phyloP scores from a whole-genome alignment of 2,888 invertebrate species.

The Anagyrus pseudococci region DNA sequence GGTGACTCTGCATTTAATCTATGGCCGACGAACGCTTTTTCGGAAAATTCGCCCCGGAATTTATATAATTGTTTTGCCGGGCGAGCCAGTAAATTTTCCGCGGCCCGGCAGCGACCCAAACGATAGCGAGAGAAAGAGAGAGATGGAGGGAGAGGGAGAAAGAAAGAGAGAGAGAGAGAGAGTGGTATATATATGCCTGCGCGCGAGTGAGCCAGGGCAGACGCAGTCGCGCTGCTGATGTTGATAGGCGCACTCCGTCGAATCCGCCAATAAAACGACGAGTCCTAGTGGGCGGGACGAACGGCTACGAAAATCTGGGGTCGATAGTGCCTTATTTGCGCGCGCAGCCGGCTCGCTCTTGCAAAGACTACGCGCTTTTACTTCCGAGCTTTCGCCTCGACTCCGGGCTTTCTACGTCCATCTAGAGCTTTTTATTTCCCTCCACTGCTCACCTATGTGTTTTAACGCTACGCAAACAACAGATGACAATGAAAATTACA shows the following conservation, averaged over 20 bases:
- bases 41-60: slow-evolving; percentile 56
- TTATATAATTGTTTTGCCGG: slow-evolving; percentile 62
- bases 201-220: background rate
- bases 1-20: slow-evolving; percentile 53
- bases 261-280: slow-evolving; percentile 52
- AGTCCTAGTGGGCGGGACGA: too few relatives aligned
- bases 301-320: slow-evolving; percentile 44
- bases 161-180: too few relatives aligned
- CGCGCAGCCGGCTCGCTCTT: background rate
- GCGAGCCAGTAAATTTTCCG: slow-evolving; percentile 56
- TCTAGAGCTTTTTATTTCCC: too few relatives aligned
- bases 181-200: too few relatives aligned
- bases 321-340: slow-evolving; percentile 27
- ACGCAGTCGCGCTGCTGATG: slow-evolving; percentile 48
- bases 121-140: too few relatives aligned
- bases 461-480: too few relatives aligned
- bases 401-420: too few relatives aligned
- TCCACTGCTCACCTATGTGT: too few relatives aligned
- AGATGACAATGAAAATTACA: too few relatives aligned
- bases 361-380: background rate
- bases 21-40: slow-evolving; percentile 55
- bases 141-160: too few relatives aligned
- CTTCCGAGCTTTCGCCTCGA: too few relatives aligned
- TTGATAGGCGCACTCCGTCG: slow-evolving; percentile 53
- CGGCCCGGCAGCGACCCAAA: slow-evolving; percentile 15